Base-by-base conservation (phyloP, 2,113 vertebrate species). In the Origma solitaria region DNA sequence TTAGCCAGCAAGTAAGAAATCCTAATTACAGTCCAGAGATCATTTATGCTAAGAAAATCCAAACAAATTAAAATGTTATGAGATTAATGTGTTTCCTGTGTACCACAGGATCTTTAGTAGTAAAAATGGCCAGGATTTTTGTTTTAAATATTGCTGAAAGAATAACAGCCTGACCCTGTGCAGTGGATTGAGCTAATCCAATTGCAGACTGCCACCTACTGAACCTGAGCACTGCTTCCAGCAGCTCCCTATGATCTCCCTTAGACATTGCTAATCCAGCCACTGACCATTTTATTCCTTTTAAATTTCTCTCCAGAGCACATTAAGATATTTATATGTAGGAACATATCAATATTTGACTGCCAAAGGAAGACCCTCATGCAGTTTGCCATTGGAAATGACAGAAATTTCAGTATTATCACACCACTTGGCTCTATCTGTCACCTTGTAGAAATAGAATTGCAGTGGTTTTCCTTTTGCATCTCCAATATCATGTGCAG, bases 201-300 rank as follows among this genome's bases (percentile, higher is more conserved):
- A 78, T 12, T 90, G 92, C 86, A 96, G 94, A 64, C 76, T 97
- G 95, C 93, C 93, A 96, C 90, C 93, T 96, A 78, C 95, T 96
- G 96, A 94, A 93, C 15, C 40, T 30, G 50, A 86, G 68, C 31
- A 22, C 15, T 58, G 38, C 60, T 83, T 86, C 87, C 82, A 70
- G 60, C 85, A 92, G 76, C 4, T 1, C 58, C 62, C 58, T 40
- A 0, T 0, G 3, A 4, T 33, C 37, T 72, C 51, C 33, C 37
- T 85, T 31, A 78, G 38, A 12, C 14, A 5, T 7, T 76, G 42
- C 38, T 70, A 19, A 73, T 68, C 54, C 79, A 64, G 3, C n/a
- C 60, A 24, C 38, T 45, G 50, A 37, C 27, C 56, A 18, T 58
- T 82, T 62, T 40, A 69, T 30, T 44, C 19, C 35, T 81, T 80